A percentile compares a stretch with the other conserved stretches of the same genome.
phyloP scores from a whole-genome alignment of 2,797 vertebrate species.

The Spinibarbus caldwelli region DNA sequence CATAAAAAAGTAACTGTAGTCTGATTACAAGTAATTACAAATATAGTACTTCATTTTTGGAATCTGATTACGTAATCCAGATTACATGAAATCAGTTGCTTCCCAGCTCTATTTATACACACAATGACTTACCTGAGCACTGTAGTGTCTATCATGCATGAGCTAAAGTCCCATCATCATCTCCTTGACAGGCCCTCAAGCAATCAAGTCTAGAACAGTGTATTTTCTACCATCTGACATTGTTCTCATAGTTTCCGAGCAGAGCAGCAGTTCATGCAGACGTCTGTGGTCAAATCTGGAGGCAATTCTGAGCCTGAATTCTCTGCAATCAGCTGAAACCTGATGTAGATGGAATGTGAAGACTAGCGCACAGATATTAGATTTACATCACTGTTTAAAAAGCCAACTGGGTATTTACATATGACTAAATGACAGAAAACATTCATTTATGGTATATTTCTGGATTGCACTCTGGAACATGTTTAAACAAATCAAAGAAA shows the following conservation, averaged over 20 bases:
- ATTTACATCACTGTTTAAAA: background rate
- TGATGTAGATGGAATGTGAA: slow-evolving; percentile 11
- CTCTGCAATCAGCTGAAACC: slow-evolving; percentile 42
- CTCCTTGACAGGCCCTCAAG: background rate
- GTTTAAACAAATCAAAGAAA: background rate
- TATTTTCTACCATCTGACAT: slow-evolving; percentile 18
- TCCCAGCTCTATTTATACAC: too few relatives aligned
- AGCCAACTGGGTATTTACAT: background rate
- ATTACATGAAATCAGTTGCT: too few relatives aligned
- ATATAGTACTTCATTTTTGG: too few relatives aligned
- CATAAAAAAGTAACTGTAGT: too few relatives aligned
- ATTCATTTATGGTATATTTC: background rate
- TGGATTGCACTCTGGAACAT: background rate
- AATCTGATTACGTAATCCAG: too few relatives aligned
- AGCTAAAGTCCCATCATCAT: background rate
- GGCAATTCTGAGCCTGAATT: slow-evolving; percentile 42
- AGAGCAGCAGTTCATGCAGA: slow-evolving; percentile 5
- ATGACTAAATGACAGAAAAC: background rate
- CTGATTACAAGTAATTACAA: too few relatives aligned
- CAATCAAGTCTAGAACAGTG: background rate
- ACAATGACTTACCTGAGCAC: too few relatives aligned
- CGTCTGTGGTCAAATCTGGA: slow-evolving; percentile 50
- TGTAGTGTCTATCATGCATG: too few relatives aligned
- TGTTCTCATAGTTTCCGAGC: slow-evolving; percentile 50
- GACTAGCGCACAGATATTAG: background rate